These are phyloP conservation scores for Lampris incognitus DNA, from an alignment of 2,113 vertebrate genomes.

Conservation along the genomic window DNA sequence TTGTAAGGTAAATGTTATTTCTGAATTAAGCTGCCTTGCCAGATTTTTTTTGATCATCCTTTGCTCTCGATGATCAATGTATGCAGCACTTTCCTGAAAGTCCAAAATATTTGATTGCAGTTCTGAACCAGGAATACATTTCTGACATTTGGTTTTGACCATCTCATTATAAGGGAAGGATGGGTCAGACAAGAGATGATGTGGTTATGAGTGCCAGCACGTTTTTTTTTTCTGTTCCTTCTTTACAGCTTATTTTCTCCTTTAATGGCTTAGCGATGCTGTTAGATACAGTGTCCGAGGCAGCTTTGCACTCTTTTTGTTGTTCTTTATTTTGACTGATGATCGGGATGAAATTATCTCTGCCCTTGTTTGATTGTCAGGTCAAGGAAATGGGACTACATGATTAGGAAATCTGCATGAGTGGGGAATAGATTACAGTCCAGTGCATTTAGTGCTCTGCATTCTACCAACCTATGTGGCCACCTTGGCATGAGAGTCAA, in stretches of 20 bases:
- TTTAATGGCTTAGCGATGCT: conserved; percentile 71
- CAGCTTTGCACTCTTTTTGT: conserved; percentile 47
- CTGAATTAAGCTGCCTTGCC: conserved; percentile 60
- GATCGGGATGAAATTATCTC: conserved; percentile 35
- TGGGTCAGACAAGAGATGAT: conserved; percentile 53
- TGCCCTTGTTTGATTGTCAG: conserved; percentile 30
- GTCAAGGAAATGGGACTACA: conserved; percentile 29
- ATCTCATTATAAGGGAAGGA: conserved; percentile 49
- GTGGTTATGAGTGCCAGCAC: conserved; percentile 44
- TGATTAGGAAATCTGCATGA: conserved; percentile 27
- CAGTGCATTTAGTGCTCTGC: conserved; percentile 1
- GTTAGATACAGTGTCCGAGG: conserved; percentile 55
- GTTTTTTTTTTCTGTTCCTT: conserved; percentile 32
- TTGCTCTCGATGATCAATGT: conserved; percentile 48
- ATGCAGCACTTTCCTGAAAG: conserved; percentile 55
- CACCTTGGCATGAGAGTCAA: conserved; percentile 20
- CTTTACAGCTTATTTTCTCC: conserved; percentile 48
- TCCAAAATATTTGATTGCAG: conserved; percentile 54
- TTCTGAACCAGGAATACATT: conserved; percentile 61
- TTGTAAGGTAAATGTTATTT: conserved; percentile 59
- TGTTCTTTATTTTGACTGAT: conserved; percentile 15
- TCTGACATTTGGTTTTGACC: conserved; percentile 72
- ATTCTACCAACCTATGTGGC: conserved; percentile 14
- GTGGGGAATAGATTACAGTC: conserved; percentile 45
- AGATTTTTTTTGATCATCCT: conserved; percentile 61